A percentile compares a stretch with the other conserved stretches of the same genome.
Conservation (phyloP, 2,888 invertebrate species). For the Epicampocera succincta region DNA sequence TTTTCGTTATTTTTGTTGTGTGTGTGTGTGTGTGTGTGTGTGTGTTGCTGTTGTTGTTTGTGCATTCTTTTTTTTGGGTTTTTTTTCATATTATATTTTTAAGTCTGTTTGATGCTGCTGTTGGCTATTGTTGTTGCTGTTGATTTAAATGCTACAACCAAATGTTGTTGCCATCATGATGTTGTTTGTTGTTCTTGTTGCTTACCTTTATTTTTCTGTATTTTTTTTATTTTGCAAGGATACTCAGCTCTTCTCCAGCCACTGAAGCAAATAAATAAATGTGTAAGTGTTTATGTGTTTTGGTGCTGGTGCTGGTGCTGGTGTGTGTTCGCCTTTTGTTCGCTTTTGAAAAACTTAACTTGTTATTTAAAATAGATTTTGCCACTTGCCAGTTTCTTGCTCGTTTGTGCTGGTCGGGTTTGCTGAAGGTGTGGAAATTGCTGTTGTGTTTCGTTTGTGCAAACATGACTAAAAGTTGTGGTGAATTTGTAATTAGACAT, state of each 20-base stretch:
- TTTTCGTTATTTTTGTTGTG: conserved; percentile 44
- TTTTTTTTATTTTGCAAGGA: conserved; percentile 7
- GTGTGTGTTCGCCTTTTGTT: conserved; percentile 2
- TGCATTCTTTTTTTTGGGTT: conserved; percentile 9
- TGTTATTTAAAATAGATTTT: conserved; percentile 59
- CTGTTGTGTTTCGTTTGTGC: conserved; percentile 60
- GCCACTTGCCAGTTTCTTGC: conserved; percentile 48
- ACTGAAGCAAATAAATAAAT: conserved; percentile 1
- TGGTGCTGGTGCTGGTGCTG: not conserved
- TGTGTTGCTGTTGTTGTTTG: conserved; percentile 39
- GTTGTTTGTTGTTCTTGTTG: conserved; percentile 29
- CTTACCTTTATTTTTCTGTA: not conserved
- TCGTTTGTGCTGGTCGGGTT: conserved; percentile 52
- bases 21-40: not conserved
- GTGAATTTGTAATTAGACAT: conserved; percentile 79
- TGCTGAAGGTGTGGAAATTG: conserved; percentile 72
- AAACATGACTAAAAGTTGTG: conserved; percentile 76
- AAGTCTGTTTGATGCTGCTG: conserved; percentile 54
- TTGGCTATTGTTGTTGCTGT: conserved; percentile 62
- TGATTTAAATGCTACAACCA: conserved; percentile 61
- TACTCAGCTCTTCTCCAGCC: conserved; percentile 1
- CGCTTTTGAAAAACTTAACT: conserved; percentile 38
- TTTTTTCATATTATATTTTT: conserved; percentile 49
- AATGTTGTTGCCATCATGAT: conserved; percentile 43
- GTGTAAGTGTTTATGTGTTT: not conserved